phyloP scores from a whole-genome alignment of 1,140 invertebrate species.

The Heliconius hewitsoni region DNA sequence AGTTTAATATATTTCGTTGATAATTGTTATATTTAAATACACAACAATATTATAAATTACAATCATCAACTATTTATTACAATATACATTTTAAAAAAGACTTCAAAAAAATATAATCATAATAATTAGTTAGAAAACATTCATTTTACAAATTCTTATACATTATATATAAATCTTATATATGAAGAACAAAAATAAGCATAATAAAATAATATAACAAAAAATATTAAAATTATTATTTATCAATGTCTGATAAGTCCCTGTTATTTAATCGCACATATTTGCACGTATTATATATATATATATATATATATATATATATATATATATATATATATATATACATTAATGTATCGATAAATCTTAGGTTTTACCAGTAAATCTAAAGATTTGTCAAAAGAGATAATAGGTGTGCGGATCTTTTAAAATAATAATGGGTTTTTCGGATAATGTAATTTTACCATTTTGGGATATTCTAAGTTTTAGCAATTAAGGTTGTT shows the following conservation, averaged over 20 bases:
- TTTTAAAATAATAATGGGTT: too few species aligned
- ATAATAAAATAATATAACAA: neutral
- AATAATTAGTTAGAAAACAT: conserved; percentile 2
- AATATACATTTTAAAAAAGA: conserved; percentile 29
- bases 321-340: too few species aligned
- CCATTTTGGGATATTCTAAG: too few species aligned
- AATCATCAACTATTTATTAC: conserved; percentile 28
- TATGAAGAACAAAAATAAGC: conserved; percentile 1
- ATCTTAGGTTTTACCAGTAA: too few species aligned
- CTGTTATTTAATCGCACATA: neutral
- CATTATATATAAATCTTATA: neutral
- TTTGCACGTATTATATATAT: neutral
- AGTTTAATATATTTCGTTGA: conserved; percentile 10
- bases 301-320: too few species aligned
- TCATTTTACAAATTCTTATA: neutral
- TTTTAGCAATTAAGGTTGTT: too few species aligned
- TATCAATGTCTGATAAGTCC: neutral
- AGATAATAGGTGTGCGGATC: too few species aligned
- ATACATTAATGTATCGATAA: too few species aligned
- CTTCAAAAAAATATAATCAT: conserved; percentile 27
- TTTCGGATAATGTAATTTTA: too few species aligned
- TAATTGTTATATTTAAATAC: neutral
- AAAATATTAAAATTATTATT: neutral
- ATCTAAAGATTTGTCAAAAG: too few species aligned
- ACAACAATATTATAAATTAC: conserved; percentile 11